A percentile compares a stretch with the other conserved stretches of the same genome.
phyloP scores from a whole-genome alignment of 2,797 vertebrate species.

The Microctenopoma stevenorrisi region DNA sequence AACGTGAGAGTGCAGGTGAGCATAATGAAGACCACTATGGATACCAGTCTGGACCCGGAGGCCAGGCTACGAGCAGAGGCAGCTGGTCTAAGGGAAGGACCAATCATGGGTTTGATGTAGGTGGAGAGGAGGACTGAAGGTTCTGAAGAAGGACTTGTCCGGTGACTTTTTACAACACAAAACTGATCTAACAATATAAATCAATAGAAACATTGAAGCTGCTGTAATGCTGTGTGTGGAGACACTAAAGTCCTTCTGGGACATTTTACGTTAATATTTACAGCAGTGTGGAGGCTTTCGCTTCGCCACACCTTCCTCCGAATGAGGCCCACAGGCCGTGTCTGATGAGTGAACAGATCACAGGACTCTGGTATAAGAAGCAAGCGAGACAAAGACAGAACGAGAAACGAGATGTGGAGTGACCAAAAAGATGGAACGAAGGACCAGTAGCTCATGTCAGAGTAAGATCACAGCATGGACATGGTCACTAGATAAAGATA shows the following conservation, averaged over 20 bases:
- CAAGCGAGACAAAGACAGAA: too few species aligned
- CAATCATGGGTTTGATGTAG: slow-evolving; percentile 70
- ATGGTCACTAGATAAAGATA: too few species aligned
- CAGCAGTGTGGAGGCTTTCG: background rate
- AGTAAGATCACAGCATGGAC: too few species aligned
- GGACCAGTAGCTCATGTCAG: too few species aligned
- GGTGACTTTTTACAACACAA: background rate
- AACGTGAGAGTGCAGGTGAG: slow-evolving; percentile 29
- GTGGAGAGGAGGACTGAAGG: slow-evolving; percentile 67
- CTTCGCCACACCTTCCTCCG: too few species aligned
- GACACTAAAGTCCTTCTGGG: background rate
- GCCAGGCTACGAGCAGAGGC: slow-evolving; percentile 77
- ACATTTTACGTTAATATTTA: background rate
- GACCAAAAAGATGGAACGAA: too few species aligned
- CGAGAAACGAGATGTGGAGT: too few species aligned
- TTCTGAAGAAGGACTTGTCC: background rate
- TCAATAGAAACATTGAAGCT: background rate
- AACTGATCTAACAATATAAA: background rate
- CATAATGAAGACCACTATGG: slow-evolving; percentile 37
- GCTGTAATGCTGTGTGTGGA: background rate
- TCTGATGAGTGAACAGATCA: too few species aligned
- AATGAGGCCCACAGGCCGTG: too few species aligned
- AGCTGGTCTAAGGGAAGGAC: slow-evolving; percentile 69
- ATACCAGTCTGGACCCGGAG: slow-evolving; percentile 80
- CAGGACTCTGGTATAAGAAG: too few species aligned